These are phyloP conservation scores for Salticus scenicus DNA, from an alignment of 2,888 invertebrate species.

Conservation along the genomic window DNA sequence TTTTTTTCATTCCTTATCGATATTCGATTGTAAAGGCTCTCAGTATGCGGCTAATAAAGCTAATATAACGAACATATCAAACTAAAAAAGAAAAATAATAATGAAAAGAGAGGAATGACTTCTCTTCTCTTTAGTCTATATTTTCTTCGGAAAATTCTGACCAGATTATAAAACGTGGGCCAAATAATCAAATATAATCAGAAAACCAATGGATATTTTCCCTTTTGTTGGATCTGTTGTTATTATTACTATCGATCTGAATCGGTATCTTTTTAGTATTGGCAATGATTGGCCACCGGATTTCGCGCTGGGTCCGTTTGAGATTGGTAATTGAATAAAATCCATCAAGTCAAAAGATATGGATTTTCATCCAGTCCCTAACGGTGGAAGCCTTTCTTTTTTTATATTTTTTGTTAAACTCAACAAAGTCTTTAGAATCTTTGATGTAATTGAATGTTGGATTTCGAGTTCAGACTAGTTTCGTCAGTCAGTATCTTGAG, in stretches of 20 bases:
- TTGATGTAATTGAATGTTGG: background rate
- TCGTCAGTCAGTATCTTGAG: no score
- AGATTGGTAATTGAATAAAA: conserved; percentile 8
- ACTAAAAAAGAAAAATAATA: background rate
- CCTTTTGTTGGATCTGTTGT: background rate
- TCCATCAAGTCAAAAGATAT: conserved; percentile 13
- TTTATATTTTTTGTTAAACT: background rate
- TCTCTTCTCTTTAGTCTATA: conserved; percentile 2
- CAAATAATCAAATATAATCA: conserved; percentile 60
- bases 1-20: conserved; percentile 39
- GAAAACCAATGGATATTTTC: conserved; percentile 18
- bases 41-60: conserved; percentile 55
- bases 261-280: conserved; percentile 31
- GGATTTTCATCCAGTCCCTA: background rate
- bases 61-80: conserved; percentile 51
- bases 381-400: background rate
- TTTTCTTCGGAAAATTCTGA: conserved; percentile 17
- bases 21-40: conserved; percentile 44
- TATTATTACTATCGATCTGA: conserved; percentile 18
- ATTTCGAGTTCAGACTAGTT: no score
- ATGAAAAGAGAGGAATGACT: conserved; percentile 15
- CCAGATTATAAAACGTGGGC: conserved; percentile 38
- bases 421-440: background rate
- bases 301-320: conserved; percentile 30
- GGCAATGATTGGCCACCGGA: conserved; percentile 31